Evolutionary conservation across 2,797 vertebrate genomes (phyloP).

Genomic region (Morelia viridis): DNA sequence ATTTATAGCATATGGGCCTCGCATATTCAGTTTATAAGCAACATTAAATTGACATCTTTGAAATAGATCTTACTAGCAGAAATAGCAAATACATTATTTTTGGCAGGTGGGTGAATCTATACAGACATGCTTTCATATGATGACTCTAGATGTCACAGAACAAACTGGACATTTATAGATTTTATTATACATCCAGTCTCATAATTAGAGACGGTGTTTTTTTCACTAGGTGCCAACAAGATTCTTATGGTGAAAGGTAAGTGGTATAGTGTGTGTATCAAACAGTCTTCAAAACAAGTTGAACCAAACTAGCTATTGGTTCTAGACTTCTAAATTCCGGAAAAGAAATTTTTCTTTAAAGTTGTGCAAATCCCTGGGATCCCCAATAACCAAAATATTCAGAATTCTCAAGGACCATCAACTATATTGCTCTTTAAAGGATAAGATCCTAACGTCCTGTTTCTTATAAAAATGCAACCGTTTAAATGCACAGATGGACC

Average conservation of each 20-base stretch:
- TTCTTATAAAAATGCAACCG: not conserved
- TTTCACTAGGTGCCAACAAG: not conserved
- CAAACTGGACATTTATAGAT: not conserved
- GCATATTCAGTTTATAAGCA: conserved; percentile 41
- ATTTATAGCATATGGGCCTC: conserved; percentile 67
- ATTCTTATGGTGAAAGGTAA: not conserved
- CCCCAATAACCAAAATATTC: not conserved
- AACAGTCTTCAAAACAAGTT: not conserved
- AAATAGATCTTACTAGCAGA: not conserved
- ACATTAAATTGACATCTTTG: conserved; percentile 19
- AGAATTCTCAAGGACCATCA: not conserved
- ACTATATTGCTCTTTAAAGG: not conserved
- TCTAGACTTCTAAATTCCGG: not conserved
- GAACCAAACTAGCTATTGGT: not conserved
- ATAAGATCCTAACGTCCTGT: not conserved
- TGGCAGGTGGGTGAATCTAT: not conserved
- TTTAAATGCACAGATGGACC: not conserved
- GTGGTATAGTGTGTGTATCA: not conserved
- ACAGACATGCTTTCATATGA: not conserved
- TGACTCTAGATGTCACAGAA: not conserved
- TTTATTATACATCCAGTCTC: not conserved
- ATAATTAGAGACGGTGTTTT: not conserved
- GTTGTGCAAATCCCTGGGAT: not conserved
- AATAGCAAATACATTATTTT: rapidly evolving
- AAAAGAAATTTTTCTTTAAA: not conserved